These are phyloP conservation scores for Pectinophora gossypiella DNA, from an alignment of 1,140 invertebrate genomes.

Conservation along the genomic window DNA sequence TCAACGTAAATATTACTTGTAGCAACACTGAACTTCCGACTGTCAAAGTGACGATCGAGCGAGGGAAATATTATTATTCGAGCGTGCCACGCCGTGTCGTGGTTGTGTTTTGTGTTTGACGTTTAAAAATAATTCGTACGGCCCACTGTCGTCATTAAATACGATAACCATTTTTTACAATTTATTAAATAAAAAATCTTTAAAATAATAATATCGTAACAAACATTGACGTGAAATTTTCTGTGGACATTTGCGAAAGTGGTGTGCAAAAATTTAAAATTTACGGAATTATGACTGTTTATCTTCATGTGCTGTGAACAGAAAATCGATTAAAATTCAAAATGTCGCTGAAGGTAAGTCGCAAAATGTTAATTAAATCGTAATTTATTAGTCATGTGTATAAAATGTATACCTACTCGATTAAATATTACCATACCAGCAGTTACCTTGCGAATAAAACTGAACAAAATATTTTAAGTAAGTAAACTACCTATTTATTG, in stretches of 20 bases:
- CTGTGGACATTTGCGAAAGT: conserved; percentile 6
- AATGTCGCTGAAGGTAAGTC: conserved; percentile 50
- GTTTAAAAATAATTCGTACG: background rate
- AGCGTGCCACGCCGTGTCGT: background rate
- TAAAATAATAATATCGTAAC: too few relatives aligned
- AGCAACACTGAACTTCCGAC: background rate
- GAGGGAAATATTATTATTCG: background rate
- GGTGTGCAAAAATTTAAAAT: conserved; percentile 24
- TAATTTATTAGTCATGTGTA: too few relatives aligned
- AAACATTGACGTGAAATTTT: background rate
- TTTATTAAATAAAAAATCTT: background rate
- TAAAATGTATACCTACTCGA: too few relatives aligned
- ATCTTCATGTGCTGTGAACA: conserved; percentile 19
- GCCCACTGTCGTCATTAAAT: background rate
- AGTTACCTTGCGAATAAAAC: too few relatives aligned
- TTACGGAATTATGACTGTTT: conserved; percentile 30
- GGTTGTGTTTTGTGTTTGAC: background rate
- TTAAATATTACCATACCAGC: too few relatives aligned
- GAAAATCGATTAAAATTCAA: conserved; percentile 28
- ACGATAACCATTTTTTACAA: background rate
- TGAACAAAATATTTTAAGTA: too few relatives aligned
- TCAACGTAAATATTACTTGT: too few relatives aligned
- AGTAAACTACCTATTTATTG: too few relatives aligned
- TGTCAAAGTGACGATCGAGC: background rate
- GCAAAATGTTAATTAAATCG: too few relatives aligned